Base-by-base conservation (phyloP, 2,797 vertebrate genomes). In the Spheniscus humboldti region DNA sequence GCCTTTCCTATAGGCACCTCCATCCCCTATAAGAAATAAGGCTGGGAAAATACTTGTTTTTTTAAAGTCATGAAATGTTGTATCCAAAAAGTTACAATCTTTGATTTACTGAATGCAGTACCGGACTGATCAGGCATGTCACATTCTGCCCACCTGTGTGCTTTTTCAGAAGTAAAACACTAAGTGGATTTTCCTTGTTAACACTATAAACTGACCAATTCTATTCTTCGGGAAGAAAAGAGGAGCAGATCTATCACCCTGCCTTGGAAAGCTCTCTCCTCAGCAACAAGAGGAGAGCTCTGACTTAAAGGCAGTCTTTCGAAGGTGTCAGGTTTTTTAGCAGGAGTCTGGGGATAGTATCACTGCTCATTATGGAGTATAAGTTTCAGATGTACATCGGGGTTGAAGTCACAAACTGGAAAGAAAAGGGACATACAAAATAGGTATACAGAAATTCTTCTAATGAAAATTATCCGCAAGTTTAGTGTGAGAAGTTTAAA, bases 331-430 rank as follows among this genome's bases (percentile, higher is more conserved):
- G 22, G 3, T 11, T 28, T 66, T 78, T 59, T 12, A 80, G 18
- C 9, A 67, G 56, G 24, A 43, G 6, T 4, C 11, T 45, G 33
- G 19, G 35, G 10, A 41, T 10, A 60, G 5, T 4, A 66, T 33
- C 43, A 13, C 33, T 48, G 33, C 47, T 69, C 8, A 3, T 56
- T 48, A 2, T 0, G 10, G 13, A 60, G 6, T 9, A 2, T 3
- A 27, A 71, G 9, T 22, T 63, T 18, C 41, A 80, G 7, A 18
- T 13, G 10, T 4, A 28, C 31, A 15, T 13, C 73, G 33, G 13
- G 12, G 15, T 10, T 53, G 23, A 77, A 23, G 17, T 64, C 52
- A 47, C 11, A n/a, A 52, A 39, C 9, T 18, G 22, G 8, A 60
- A 22, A 68, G 7, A 48, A 41, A 69, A 24, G 17, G 20, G 33